These are phyloP conservation scores for Philonicus albiceps DNA, from an alignment of 2,888 invertebrate species.

Conservation along the genomic window DNA sequence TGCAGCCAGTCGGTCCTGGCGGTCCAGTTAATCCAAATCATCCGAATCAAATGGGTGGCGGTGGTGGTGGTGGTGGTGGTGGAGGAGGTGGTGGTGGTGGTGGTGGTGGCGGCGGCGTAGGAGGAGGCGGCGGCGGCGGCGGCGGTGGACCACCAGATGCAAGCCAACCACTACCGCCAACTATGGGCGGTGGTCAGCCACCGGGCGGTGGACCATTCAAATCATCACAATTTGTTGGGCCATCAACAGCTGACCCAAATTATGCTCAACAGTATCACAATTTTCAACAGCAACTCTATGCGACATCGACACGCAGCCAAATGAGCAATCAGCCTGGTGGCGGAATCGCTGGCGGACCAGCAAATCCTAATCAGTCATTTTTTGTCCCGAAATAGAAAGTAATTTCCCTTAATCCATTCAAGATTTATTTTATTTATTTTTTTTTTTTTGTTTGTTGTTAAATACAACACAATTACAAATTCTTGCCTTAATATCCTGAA, in stretches of 20 bases:
- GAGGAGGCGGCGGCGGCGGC: too few relatives aligned
- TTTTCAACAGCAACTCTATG: constrained; percentile 94
- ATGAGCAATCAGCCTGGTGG: constrained; percentile 55
- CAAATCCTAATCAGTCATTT: constrained; percentile 60
- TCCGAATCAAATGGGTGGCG: constrained; percentile 56
- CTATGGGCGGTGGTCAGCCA: constrained; percentile 70
- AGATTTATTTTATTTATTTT: neutral
- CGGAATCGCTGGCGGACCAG: constrained; percentile 52
- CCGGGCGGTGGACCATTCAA: constrained; percentile 68
- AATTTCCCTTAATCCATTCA: neutral
- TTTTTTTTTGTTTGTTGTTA: too few relatives aligned
- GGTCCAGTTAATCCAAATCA: constrained; percentile 53
- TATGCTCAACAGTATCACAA: constrained; percentile 96
- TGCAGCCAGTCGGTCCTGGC: constrained; percentile 56
- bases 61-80: constrained; percentile 23
- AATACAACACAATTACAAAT: too few relatives aligned
- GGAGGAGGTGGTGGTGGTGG: too few relatives aligned
- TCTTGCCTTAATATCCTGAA: too few relatives aligned
- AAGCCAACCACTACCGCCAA: constrained; percentile 79
- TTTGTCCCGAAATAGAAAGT: constrained; percentile 59
- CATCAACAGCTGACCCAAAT: constrained; percentile 86
- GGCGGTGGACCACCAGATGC: constrained; percentile 63
- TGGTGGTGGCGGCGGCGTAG: too few relatives aligned
- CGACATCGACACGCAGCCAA: constrained; percentile 79
- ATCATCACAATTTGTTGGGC: constrained; percentile 80